Evolutionary conservation across 1,140 invertebrate species (phyloP).

Genomic region (Camponotus vicinus): DNA sequence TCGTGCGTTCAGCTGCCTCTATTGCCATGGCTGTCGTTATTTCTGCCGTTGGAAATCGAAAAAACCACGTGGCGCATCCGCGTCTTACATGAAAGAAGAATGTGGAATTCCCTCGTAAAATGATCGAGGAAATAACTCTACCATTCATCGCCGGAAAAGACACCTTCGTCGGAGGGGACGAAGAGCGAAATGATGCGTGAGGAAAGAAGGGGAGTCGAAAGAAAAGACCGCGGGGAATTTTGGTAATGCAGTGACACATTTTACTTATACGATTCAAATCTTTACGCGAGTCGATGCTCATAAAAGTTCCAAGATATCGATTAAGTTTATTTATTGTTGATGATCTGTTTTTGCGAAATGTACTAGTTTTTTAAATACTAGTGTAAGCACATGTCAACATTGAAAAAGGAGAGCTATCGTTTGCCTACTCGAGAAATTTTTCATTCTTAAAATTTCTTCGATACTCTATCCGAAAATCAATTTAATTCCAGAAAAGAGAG

Average conservation of each 20-base stretch:
- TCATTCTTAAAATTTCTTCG: background rate
- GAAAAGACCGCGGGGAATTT: slow-evolving; percentile 25
- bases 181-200: background rate
- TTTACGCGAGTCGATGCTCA: slow-evolving; percentile 18
- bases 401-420: background rate
- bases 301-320: slow-evolving; percentile 26
- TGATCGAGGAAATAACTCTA: slow-evolving; percentile 55
- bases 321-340: background rate
- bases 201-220: background rate
- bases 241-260: background rate
- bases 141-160: slow-evolving; percentile 43
- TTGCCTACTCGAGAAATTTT: background rate
- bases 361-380: background rate
- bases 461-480: slow-evolving; percentile 8
- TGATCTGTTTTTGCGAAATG: background rate
- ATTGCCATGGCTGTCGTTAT: slow-evolving; percentile 2
- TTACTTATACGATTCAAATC: background rate
- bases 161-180: too few relatives aligned
- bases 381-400: background rate
- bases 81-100: slow-evolving; percentile 25
- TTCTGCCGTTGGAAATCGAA: slow-evolving; percentile 8
- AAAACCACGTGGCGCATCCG: background rate
- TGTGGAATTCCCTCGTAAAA: slow-evolving; percentile 68
- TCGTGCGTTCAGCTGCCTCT: slow-evolving; percentile 21
- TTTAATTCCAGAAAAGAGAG: background rate